Base-by-base conservation (phyloP, 2,888 invertebrate species). In the Lepidocyrtoides sp. region DNA sequence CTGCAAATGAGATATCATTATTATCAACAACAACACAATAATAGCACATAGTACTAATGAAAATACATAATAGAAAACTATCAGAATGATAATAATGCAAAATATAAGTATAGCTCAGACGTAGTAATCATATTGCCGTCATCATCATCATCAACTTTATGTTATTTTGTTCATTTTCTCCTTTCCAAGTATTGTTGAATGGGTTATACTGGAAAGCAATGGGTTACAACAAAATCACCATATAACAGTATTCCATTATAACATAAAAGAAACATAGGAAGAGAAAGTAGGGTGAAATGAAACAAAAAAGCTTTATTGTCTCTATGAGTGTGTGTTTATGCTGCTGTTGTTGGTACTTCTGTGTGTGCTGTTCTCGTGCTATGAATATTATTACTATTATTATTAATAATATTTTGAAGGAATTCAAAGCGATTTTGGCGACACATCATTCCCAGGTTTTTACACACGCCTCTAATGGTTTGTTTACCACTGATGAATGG, bases 401-500 rank as follows among this genome's bases (percentile, higher is more conserved):
- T 77, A 77, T 54, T 77, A 51, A 51, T 77, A 44, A 63, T 82
- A 63, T 26, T 63, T 10, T 63, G 82, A 60, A 87, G 60, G 87
- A 81, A 85, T 85, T 84, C 77, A 85, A 51, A 85, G 54, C 66
- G 69, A 32, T 87, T 87, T 91, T 86, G 72, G 86, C 86, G 91
- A 86, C 72, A 87, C 91, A 85, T 91, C 91, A 91, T 82, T 91
- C 69, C 66, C 82, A 91, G 88, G 83, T 91, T 91, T 79, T 88
- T 87, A 41, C 79, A 57, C 77, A 60, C 88, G 79, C 91, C 84
- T 69, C 29, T 86, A 91, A 91, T 86, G 75, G 88, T 84, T 83
- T 88, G 84, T 91, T 87, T 88, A 83, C 87, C 75, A 79, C 84
- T 91, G 91, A 91, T 91, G 87, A 88, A 91, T 91, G 83, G 87